Evolutionary conservation across 2,113 vertebrate genomes (phyloP), one percentile per base, ranked within the genome.

Genomic region (Ctenodactylus gundi): DNA sequence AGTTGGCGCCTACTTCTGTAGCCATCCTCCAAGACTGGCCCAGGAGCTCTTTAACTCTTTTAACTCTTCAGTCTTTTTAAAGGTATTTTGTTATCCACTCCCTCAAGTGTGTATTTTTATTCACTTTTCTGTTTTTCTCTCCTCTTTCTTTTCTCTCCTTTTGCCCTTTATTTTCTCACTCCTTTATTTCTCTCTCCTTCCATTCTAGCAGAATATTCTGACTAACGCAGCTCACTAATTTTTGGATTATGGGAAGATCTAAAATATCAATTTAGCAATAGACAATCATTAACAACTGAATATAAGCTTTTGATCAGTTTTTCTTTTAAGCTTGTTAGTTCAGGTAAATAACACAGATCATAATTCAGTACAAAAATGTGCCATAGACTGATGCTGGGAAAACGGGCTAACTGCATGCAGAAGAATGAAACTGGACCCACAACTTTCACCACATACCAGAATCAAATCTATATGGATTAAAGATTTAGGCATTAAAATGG

Each of bases 281-380:
- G 31, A 49, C 85, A 92, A 78, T 75, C 15, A 77, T 81, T 81
- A 86, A 36, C 64, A 82, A 67, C 39, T 25, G 12, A 65, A 14
- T 70, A 11, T 90, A 89, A 80, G 14, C 29, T 14, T 49, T 81
- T 75, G 49, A 46, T 41, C 44, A 14, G 21, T 34, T 51, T 4
- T 80, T 93, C 31, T 84, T 92, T 85, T n/a, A 90, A 72, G 60
- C 49, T 83, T 78, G 13, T 77, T 95, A 72, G 64, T 78, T 17
- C 62, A 86, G 25, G 53, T 80, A 85, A 34, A 85, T 64, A 72
- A 72, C 39, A 51, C 23, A 95, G 77, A 29, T 64, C 31, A 36
- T 51, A 87, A 93, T 34, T 70, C 15, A 80, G 3, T 60, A 84
- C 57, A 36, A 86, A 90, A 67, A 67, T 77, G 36, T 53, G 31